A percentile compares a stretch with the other conserved stretches of the same genome.
Evolutionary conservation across 2,113 vertebrate species (phyloP).

Genomic region (Tragelaphus imberbis): DNA sequence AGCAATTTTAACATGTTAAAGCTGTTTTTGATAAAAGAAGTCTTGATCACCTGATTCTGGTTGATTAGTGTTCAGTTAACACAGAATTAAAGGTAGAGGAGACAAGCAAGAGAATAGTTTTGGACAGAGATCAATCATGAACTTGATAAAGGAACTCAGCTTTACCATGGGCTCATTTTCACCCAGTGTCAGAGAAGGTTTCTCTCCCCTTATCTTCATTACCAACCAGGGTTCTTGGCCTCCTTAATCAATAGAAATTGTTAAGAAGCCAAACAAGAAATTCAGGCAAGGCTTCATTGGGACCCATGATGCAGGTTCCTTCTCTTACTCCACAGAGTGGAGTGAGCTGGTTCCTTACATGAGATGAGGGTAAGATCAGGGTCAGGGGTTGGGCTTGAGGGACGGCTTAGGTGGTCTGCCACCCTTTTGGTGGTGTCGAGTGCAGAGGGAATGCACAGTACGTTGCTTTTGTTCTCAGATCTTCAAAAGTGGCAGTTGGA

Average conservation of each 20-base stretch:
- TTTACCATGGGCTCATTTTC: not conserved
- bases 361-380: not conserved
- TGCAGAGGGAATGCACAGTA: not conserved
- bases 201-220: not conserved
- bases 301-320: not conserved
- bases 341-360: not conserved
- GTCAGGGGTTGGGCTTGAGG: rapidly evolving
- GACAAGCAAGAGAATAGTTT: not conserved
- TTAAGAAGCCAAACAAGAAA: not conserved
- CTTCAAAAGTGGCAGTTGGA: not conserved
- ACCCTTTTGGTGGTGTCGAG: not conserved
- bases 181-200: rapidly evolving
- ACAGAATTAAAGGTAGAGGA: not conserved
- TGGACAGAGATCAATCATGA: not conserved
- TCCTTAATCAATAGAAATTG: not conserved
- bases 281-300: not conserved
- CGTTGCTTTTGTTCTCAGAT: not conserved
- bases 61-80: not conserved
- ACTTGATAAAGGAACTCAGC: not conserved
- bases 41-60: not conserved
- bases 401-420: not conserved
- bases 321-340: not conserved
- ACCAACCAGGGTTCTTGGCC: not conserved
- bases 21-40: not conserved
- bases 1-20: not conserved